phyloP scores from a whole-genome alignment of 2,113 vertebrate genomes.

The Coptodon bakossiorum region DNA sequence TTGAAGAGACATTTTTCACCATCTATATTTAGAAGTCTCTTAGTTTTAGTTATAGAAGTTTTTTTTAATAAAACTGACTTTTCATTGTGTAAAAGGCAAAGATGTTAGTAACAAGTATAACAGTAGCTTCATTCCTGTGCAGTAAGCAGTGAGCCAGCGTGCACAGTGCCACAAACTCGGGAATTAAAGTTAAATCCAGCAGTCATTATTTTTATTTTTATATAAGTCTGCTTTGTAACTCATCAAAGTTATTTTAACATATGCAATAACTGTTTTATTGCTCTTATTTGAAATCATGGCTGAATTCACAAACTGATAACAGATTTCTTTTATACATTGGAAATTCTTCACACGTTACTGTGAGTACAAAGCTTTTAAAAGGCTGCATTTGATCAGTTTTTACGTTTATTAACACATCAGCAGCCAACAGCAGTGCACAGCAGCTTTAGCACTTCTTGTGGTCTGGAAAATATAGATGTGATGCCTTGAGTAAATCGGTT shows the following conservation, averaged over 20 bases:
- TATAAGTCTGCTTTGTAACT: not conserved
- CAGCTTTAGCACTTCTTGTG: not conserved
- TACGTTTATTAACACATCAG: not conserved
- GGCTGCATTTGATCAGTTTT: not conserved
- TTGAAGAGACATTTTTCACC: not conserved
- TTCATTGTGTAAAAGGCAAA: not conserved
- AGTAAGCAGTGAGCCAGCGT: not conserved
- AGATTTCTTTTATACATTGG: rapidly evolving
- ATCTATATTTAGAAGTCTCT: not conserved
- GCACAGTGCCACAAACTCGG: not conserved
- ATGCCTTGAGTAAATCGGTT: not conserved
- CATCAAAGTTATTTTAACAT: not conserved
- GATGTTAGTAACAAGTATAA: not conserved
- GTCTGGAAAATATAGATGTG: not conserved
- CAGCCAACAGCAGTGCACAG: not conserved
- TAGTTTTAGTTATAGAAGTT: not conserved
- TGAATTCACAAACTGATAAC: not conserved
- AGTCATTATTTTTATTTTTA: not conserved
- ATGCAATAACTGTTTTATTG: not conserved
- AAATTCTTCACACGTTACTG: not conserved
- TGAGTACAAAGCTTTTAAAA: not conserved
- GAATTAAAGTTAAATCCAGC: not conserved
- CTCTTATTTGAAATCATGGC: rapidly evolving
- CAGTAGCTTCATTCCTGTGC: not conserved
- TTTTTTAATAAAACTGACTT: not conserved